Base-by-base conservation (phyloP, 1,140 invertebrate genomes). In the Lepidurus apus region DNA sequence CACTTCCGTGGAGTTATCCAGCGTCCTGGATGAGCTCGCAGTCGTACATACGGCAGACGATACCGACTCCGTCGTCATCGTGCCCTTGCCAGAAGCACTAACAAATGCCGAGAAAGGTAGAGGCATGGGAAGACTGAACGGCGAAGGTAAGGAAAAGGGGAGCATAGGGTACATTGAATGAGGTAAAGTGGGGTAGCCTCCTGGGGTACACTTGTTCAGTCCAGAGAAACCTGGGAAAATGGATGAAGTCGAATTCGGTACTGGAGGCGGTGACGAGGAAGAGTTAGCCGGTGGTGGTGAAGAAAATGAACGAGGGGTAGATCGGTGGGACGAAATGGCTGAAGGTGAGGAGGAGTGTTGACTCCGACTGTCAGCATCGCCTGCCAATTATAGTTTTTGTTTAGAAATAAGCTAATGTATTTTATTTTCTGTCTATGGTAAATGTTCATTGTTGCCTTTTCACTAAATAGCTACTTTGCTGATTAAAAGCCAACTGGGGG, bases 71-170 rank as follows among this genome's bases (percentile, higher is more conserved):
- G 43, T 78, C 21, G 65, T 21, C 7, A 43, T 43, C 74, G 21
- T 45, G 73, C 74, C 21, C 43, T 42, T 79, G 73, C 8, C 73
- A 42, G 43, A 17, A 9, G n/a, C 43, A n/a, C 34, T 43, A 74
- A n/a, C 44, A 42, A 17, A 44, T 8, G 43, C 24, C 2, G 78
- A 75, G 24, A 74, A 79, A 6, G 78, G 43, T 74, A 79, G 43
- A 11, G 78, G 78, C 44, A 79, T 42, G 21, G 78, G 78, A 17
- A 79, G 73, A 26, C 43, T 74, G 45, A 79, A 79, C 6, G 78
- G 74, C 74, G 73, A 24, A 6, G 78, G 74, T 21, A 79, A 11
- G n/a, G 78, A 74, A 43, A 79, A 79, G 11, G 78, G 78, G 11
- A 79, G 78, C 43, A 74, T 45, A 8, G 78, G 78, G 45, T 79